A percentile compares a stretch with the other conserved stretches of the same genome.
Conservation (phyloP, 64 coral and sea anemone species). For the Pachyseris speciosa region DNA sequence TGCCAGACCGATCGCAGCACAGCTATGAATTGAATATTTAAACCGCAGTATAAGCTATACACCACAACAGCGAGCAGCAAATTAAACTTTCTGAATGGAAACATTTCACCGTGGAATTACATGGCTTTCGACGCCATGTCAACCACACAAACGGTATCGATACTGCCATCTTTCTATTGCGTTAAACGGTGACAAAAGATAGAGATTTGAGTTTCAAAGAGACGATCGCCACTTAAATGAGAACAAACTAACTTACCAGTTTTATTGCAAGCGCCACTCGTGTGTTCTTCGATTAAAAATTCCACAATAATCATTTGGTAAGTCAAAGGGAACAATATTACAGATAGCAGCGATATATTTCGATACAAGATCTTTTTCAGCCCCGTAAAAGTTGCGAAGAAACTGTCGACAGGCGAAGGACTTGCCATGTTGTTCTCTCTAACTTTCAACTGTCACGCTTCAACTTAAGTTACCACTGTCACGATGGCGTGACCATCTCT, state of each 20-base stretch:
- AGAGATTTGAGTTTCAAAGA: background rate
- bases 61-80: background rate
- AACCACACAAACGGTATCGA: background rate
- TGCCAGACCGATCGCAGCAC: background rate
- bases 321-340: constrained; percentile 67
- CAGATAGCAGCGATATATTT: constrained; percentile 52
- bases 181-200: background rate
- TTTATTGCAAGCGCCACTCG: background rate
- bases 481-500: background rate
- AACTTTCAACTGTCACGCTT: background rate
- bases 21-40: background rate
- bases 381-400: constrained; percentile 70
- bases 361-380: constrained; percentile 60
- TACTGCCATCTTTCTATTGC: background rate
- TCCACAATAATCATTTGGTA: constrained; percentile 85
- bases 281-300: constrained; percentile 73
- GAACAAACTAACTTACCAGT: constrained; percentile 60
- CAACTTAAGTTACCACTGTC: background rate
- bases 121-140: background rate
- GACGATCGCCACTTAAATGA: background rate
- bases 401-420: constrained; percentile 55
- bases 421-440: constrained; percentile 29
- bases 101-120: background rate
- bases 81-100: background rate
- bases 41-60: background rate